A percentile compares a stretch with the other conserved stretches of the same genome.
phyloP scores from a whole-genome alignment of 1,140 invertebrate species.

The Sarcophaga peregrina region DNA sequence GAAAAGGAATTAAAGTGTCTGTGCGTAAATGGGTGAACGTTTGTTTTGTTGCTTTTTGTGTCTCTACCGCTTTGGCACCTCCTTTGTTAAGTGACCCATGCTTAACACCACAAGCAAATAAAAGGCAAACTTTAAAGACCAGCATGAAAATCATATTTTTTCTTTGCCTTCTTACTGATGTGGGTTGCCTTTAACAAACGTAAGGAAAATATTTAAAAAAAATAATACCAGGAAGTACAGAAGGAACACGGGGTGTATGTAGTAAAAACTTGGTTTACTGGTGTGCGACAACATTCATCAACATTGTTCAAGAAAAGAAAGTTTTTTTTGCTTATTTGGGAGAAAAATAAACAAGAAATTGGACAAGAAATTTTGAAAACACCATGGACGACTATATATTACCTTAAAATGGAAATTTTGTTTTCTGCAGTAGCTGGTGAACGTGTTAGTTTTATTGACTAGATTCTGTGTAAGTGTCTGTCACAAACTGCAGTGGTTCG shows the following conservation, averaged over 20 bases:
- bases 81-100: constrained; percentile 31
- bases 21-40: neutral
- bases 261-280: constrained; percentile 9
- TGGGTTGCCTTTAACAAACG: neutral
- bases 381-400: too few species aligned
- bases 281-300: constrained; percentile 29
- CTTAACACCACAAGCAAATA: neutral
- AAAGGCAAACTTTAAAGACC: neutral
- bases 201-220: neutral
- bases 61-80: constrained; percentile 30
- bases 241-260: neutral
- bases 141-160: neutral
- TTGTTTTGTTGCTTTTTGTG: neutral
- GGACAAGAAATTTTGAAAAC: neutral
- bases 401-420: too few species aligned
- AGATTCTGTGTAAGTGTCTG: too few species aligned
- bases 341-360: neutral
- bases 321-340: constrained; percentile 21
- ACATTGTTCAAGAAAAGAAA: neutral
- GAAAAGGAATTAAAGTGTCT: neutral
- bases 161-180: neutral
- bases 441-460: too few species aligned
- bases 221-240: neutral
- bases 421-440: too few species aligned
- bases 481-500: too few species aligned